phyloP scores from a whole-genome alignment of 2,888 invertebrate genomes.

The Euproctis similis region DNA sequence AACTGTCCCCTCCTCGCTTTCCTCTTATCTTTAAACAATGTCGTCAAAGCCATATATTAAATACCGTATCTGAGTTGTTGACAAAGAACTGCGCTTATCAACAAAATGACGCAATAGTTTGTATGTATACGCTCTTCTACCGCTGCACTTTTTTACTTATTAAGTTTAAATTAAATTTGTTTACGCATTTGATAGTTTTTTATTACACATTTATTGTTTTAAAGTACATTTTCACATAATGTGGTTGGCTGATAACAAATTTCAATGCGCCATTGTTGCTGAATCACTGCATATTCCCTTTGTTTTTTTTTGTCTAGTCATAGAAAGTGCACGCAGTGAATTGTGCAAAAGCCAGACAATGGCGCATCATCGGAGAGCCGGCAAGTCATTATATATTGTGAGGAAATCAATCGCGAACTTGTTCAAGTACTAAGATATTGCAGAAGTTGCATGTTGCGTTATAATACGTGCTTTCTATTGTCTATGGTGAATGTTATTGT shows the following conservation, averaged over 20 bases:
- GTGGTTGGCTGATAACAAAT: constrained; percentile 5
- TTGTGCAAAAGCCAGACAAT: constrained; percentile 40
- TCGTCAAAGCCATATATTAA: too few species aligned
- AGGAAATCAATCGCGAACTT: constrained; percentile 34
- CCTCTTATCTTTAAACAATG: too few species aligned
- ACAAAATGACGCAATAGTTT: too few species aligned
- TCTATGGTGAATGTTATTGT: constrained; percentile 23
- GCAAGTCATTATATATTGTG: constrained; percentile 30
- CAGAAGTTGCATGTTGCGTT: background rate
- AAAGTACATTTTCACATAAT: background rate
- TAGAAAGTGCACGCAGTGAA: constrained; percentile 41
- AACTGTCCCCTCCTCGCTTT: too few species aligned
- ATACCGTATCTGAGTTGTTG: too few species aligned
- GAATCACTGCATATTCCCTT: constrained; percentile 14
- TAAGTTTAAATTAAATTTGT: too few species aligned
- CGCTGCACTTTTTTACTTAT: too few species aligned
- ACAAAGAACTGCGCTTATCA: too few species aligned
- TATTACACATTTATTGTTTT: background rate
- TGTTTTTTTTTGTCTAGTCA: constrained; percentile 17
- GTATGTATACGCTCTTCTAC: too few species aligned
- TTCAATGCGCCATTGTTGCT: constrained; percentile 16
- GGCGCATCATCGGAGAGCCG: constrained; percentile 30
- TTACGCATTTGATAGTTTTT: background rate
- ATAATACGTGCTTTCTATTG: constrained; percentile 38
- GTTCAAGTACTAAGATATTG: background rate